Percentiles rank a stretch among this genome's conserved stretches.
Evolutionary conservation across 2,888 invertebrate species (phyloP).

Genomic region (Aphodius sticticus): DNA sequence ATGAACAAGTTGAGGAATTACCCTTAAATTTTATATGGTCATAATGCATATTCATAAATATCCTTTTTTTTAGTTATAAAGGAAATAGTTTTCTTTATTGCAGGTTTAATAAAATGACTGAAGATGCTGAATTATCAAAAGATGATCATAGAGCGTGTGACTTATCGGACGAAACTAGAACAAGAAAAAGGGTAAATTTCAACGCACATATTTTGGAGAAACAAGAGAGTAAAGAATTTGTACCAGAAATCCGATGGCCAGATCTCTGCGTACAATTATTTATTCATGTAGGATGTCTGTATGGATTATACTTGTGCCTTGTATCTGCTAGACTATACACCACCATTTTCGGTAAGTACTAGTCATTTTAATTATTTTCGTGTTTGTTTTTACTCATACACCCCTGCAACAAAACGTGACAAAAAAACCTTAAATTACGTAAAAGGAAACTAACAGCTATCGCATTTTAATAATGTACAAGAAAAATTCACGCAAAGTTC

Average conservation of each 20-base stretch:
- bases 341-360: conserved; percentile 74
- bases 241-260: conserved; percentile 74
- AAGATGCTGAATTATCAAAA: conserved; percentile 14
- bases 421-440: no score
- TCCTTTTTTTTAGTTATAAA: no score
- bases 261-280: conserved; percentile 75
- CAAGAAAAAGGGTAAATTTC: conserved; percentile 18
- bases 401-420: no score
- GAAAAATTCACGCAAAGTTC: not conserved
- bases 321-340: conserved; percentile 70
- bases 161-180: conserved; percentile 14
- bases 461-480: not conserved
- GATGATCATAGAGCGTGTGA: not conserved
- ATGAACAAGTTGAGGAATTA: no score
- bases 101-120: conserved; percentile 12
- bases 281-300: conserved; percentile 74
- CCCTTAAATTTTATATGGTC: no score
- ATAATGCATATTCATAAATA: no score
- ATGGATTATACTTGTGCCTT: conserved; percentile 73
- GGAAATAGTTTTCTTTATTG: not conserved
- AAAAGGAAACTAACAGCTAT: no score
- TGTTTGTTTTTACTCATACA: not conserved
- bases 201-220: conserved; percentile 21
- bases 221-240: conserved; percentile 58
- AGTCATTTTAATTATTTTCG: not conserved